Evolutionary conservation across 2,113 vertebrate species (phyloP), one percentile per base, ranked within the genome.

Genomic region (Speoplatyrhinus poulsoni): DNA sequence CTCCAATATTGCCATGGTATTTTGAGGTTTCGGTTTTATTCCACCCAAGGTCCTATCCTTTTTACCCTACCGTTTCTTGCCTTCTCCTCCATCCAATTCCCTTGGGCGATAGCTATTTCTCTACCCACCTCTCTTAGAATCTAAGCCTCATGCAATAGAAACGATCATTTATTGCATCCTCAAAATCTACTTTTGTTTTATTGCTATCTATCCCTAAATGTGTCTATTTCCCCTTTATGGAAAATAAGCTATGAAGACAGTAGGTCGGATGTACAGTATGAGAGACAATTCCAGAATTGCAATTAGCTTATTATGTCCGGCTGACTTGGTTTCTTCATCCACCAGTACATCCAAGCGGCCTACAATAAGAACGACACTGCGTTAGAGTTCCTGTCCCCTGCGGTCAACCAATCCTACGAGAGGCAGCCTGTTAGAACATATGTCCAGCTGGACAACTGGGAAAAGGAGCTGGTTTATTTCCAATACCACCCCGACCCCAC

Each of bases 371-470:
- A 94, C 1, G 92, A 95, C 84, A 94, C 94, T 0, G 79, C 90
- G 0, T 91, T 98, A 3, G 81, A 94, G 82, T 99, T 99, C 90
- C 76, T 79, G 26, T 96, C 97, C 12, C 96, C 94, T 0, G 78
- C 86, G 0, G 91, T 97, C 32, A 82, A 92, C 15, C 71, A 82
- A 60, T 89, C 91, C 1, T 79, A 84, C 0, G 89, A 92, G 75
- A 91, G 82, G 82, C 92, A 93, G 55, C 69, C 62, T 26, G 90
- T 95, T 11, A 94, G 74, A 0, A 93, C 83, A 0, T 67, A 88
- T 77, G 78, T 99, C 56, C 82, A 94, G 72, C 94, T 98, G 89
- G 98, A 98, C 72, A 95, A 93, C 73, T 88, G 88, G 65, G 36
- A 64, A 0, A 84, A 86, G 59, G 89, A 91, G 59, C 94, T 96